These are phyloP conservation scores for Carposina sasakii DNA, from an alignment of 1,140 invertebrate species.

Conservation along the genomic window DNA sequence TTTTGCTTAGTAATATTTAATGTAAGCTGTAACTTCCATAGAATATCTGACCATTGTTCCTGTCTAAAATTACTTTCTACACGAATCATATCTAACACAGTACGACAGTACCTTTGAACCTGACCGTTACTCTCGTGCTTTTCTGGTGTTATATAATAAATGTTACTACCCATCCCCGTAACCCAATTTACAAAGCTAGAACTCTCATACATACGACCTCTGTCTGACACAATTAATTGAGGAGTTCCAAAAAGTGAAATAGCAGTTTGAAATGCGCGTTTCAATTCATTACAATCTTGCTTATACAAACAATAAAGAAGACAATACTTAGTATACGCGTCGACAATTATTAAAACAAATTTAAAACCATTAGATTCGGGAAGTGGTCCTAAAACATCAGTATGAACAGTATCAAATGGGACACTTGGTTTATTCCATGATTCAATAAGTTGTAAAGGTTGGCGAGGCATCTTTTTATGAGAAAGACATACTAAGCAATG, in stretches of 20 bases:
- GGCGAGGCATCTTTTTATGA: neutral
- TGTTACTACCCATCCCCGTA: neutral
- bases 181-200: neutral
- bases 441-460: constrained; percentile 10
- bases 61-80: neutral
- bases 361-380: constrained; percentile 2
- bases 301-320: neutral
- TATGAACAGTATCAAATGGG: constrained; percentile 22
- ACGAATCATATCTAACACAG: constrained; percentile 3
- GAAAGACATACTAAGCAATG: constrained; percentile 18
- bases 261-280: neutral
- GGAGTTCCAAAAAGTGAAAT: constrained; percentile 6
- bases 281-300: neutral
- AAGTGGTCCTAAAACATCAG: constrained; percentile 21
- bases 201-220: constrained; percentile 1
- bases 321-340: constrained; percentile 12
- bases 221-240: neutral
- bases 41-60: neutral
- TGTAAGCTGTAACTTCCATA: constrained; percentile 1
- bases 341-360: constrained; percentile 12
- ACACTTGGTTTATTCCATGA: constrained; percentile 12
- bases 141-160: constrained; percentile 12
- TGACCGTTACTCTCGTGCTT: constrained; percentile 2
- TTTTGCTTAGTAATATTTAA: constrained; percentile 5
- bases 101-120: constrained; percentile 1